phyloP scores from a whole-genome alignment of 2,888 invertebrate species.

The Aphidoletes aphidimyza region DNA sequence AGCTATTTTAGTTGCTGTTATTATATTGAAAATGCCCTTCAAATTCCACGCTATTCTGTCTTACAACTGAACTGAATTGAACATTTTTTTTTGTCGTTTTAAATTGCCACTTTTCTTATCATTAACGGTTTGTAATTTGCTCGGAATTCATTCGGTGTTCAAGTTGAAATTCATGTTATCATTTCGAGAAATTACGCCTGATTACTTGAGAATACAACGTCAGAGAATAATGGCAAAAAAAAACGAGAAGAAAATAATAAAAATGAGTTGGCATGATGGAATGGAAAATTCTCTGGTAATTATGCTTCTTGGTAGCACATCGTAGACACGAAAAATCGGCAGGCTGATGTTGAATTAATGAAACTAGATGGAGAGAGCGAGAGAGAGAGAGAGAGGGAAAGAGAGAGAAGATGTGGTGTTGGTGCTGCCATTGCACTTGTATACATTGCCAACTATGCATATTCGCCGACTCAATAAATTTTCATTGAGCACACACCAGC shows the following conservation, averaged over 20 bases:
- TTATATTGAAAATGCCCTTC: background rate
- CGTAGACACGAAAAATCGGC: conserved; percentile 17
- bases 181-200: conserved; percentile 3
- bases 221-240: background rate
- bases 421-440: background rate
- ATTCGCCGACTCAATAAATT: background rate
- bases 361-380: background rate
- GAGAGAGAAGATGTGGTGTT: background rate
- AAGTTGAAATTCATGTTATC: conserved; percentile 46
- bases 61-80: no score
- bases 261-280: background rate
- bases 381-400: no score
- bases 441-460: background rate
- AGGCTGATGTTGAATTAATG: conserved; percentile 47
- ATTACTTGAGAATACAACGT: conserved; percentile 30
- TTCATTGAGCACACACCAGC: background rate
- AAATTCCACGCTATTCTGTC: no score
- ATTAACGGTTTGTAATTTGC: conserved; percentile 32
- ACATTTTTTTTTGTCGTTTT: background rate
- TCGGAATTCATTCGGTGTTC: conserved; percentile 28
- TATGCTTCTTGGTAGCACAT: conserved; percentile 22
- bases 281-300: conserved; percentile 12
- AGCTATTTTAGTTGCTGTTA: background rate
- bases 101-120: conserved; percentile 31
- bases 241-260: background rate